phyloP scores from a whole-genome alignment of 1,140 invertebrate species.

The Temnothorax longispinosus region DNA sequence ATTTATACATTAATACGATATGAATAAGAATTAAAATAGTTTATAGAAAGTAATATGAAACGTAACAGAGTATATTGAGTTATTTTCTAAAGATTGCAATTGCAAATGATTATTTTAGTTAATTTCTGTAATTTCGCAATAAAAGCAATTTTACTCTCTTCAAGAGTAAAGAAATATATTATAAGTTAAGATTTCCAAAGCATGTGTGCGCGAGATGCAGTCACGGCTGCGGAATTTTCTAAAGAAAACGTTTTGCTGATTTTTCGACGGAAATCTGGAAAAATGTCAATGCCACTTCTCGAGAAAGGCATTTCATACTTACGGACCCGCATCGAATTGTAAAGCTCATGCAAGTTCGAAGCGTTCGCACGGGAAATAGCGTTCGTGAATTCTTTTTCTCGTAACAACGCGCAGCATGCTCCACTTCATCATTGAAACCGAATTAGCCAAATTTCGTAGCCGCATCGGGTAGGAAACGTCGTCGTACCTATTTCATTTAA shows the following conservation, averaged over 20 bases:
- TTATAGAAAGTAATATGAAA: neutral
- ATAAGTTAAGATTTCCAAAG: conserved; percentile 31
- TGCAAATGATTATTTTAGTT: neutral
- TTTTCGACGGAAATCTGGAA: conserved; percentile 41
- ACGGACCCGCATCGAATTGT: conserved; percentile 32
- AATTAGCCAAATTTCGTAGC: conserved; percentile 60
- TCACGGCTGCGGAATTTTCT: conserved; percentile 14
- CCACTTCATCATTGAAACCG: conserved; percentile 28
- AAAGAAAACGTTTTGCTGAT: conserved; percentile 42
- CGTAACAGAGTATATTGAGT: neutral
- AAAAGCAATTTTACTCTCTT: conserved; percentile 2
- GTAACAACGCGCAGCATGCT: neutral
- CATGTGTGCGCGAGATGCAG: neutral
- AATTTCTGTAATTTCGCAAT: neutral
- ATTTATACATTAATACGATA: neutral
- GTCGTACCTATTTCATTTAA: neutral
- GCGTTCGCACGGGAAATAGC: neutral
- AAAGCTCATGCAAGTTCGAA: conserved; percentile 25
- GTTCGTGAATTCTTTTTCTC: conserved; percentile 29
- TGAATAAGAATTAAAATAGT: neutral
- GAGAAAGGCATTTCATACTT: conserved; percentile 38
- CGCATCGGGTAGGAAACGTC: neutral
- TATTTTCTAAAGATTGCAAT: neutral
- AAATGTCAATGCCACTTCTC: conserved; percentile 56
- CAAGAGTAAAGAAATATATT: neutral